Evolutionary conservation across 2,797 vertebrate species (phyloP), one percentile per base, ranked within the genome.

Genomic region (Eutrigla gurnardus): DNA sequence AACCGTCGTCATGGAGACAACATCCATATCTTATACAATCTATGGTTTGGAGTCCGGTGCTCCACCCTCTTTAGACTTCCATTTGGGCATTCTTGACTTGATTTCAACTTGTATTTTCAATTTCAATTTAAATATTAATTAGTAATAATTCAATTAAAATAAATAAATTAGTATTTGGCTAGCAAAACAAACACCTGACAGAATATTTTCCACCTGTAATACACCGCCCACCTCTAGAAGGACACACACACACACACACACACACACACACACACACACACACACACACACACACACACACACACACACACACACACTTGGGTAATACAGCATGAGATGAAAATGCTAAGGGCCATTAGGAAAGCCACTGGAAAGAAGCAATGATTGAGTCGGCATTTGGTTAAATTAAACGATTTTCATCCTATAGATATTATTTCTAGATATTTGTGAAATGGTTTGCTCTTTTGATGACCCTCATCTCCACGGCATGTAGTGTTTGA

Each of bases 381-480:
- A 47, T 25, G 39, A 49, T 4, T 42, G 11, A 65, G 14, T 36
- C 39, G 37, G 35, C 40, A 58, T 64, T 11, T n/a, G n/a, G n/a
- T n/a, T n/a, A n/a, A n/a, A n/a, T n/a, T 25, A 25, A 25, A 25
- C 25, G 0, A 35, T 49, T 63, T 53, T 39, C 36, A 39, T 35
- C 11, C 8, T 18, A 10, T 61, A 35, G 1, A 47, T 18, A 9
- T 4, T 18, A 39, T 54, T 54, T 70, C 7, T 59, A 36, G 14
- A 43, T 14, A 58, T 55, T 11, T 72, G 1, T 35, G 7, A 62
- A 70, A 17, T 52, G 47, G 6, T 54, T 70, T 60, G 61, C 39
- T 33, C 58, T 73, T 35, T 25, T 53, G 40, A 55, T 78, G 46
- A 65, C 59, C 42, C 39, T 71, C 66, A 33, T 15, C 65, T 67